A percentile compares a stretch with the other conserved stretches of the same genome.
Evolutionary conservation across 2,888 invertebrate species (phyloP).

Genomic region (Lepeophtheirus nordmannii): DNA sequence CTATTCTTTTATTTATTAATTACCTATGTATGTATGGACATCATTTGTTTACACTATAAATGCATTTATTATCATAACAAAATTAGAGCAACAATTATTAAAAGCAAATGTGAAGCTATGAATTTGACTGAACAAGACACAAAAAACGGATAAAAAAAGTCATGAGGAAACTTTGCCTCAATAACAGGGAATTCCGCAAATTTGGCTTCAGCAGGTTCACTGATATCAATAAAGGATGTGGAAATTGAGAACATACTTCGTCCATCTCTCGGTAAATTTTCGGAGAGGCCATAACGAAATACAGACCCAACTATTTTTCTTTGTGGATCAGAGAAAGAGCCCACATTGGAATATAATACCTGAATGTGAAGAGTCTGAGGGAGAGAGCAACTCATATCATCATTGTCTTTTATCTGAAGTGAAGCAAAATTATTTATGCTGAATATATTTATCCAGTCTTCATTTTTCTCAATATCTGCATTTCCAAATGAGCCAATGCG

Average conservation of each 20-base stretch:
- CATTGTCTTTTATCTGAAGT: neutral
- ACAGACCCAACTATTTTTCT: constrained; percentile 9
- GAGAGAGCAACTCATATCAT: neutral
- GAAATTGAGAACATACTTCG: constrained; percentile 34
- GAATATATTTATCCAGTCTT: constrained; percentile 9
- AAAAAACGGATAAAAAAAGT: constrained; percentile 57
- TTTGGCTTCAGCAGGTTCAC: constrained; percentile 37
- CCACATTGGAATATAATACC: neutral
- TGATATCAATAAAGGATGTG: constrained; percentile 40
- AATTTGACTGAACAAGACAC: neutral
- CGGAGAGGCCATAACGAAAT: neutral
- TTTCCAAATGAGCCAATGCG: constrained; percentile 13
- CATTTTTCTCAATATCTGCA: neutral
- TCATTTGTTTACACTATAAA: no score
- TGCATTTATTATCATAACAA: no score
- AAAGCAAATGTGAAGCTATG: no score
- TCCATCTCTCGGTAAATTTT: neutral
- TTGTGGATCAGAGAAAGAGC: constrained; percentile 12
- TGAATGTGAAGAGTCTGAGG: neutral
- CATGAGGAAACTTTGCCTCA: constrained; percentile 49
- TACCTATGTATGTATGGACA: no score
- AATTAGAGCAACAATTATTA: no score
- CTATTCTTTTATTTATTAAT: no score
- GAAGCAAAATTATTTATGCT: constrained; percentile 1
- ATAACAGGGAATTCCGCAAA: constrained; percentile 48